phyloP scores from a whole-genome alignment of 1,140 invertebrate species.

The Drosophila nigromelanica region DNA sequence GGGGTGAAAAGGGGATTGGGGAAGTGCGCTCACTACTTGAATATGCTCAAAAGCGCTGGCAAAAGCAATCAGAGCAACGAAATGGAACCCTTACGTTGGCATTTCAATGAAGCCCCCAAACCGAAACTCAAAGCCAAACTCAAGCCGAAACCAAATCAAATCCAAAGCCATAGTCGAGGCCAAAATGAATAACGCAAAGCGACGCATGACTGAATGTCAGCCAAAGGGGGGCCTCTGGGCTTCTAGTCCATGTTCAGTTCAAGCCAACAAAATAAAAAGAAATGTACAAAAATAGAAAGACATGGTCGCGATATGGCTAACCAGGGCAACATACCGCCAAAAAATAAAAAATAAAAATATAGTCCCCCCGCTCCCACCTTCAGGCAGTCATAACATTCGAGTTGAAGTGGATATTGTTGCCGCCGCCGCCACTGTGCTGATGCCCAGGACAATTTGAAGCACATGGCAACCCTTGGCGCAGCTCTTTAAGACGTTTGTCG shows the following conservation, averaged over 20 bases:
- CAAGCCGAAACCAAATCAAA: conserved; percentile 25
- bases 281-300: background rate
- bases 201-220: conserved; percentile 74
- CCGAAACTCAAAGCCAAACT: conserved; percentile 12
- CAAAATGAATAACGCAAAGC: conserved; percentile 76
- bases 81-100: conserved; percentile 66
- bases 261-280: background rate
- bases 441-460: conserved; percentile 43
- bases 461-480: conserved; percentile 21
- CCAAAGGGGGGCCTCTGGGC: conserved; percentile 14
- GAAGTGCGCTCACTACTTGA: background rate
- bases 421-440: conserved; percentile 9
- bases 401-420: conserved; percentile 45
- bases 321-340: conserved; percentile 6
- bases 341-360: too few relatives aligned
- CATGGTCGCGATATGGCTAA: conserved; percentile 37
- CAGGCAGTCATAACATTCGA: conserved; percentile 18
- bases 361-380: background rate
- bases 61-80: conserved; percentile 70
- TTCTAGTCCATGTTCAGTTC: conserved; percentile 6
- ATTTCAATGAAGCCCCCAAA: conserved; percentile 34
- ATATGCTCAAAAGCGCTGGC: conserved; percentile 28
- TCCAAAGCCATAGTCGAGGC: conserved; percentile 39
- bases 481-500: conserved; percentile 37
- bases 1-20: background rate